A percentile compares a stretch with the other conserved stretches of the same genome.
Evolutionary conservation across 37 sponge, comb jelly and placozoan species (phyloP).

Genomic region (Chondrilla cf. caribensis): DNA sequence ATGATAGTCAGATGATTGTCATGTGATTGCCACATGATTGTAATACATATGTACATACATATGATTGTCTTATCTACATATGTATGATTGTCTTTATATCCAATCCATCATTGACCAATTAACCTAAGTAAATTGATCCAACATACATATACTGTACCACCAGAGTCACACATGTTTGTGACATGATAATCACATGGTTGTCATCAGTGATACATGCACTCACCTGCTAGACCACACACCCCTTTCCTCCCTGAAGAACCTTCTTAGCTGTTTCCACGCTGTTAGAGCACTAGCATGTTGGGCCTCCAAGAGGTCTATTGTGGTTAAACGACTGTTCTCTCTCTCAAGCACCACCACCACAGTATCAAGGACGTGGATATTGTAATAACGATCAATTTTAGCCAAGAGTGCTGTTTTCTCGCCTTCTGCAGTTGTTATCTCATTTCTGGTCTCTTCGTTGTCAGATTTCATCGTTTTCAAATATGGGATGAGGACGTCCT

Average conservation of each 20-base stretch:
- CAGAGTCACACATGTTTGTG: background rate
- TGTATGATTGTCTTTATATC: background rate
- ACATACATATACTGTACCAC: too few relatives aligned
- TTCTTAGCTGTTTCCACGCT: conserved; percentile 40
- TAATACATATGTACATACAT: background rate
- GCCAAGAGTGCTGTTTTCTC: background rate
- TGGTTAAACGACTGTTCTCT: conserved; percentile 21
- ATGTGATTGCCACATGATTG: background rate
- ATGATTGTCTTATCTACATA: background rate
- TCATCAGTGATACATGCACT: background rate
- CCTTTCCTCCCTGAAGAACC: conserved; percentile 71
- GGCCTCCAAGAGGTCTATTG: conserved; percentile 3
- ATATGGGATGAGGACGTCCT: background rate
- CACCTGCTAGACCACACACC: conserved; percentile 82
- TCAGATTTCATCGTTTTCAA: too few relatives aligned
- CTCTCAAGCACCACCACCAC: conserved; percentile 11
- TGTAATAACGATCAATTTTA: background rate
- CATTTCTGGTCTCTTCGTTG: too few relatives aligned
- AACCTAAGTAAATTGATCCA: too few relatives aligned
- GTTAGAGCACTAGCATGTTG: conserved; percentile 34
- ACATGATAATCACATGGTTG: background rate
- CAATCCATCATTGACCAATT: too few relatives aligned
- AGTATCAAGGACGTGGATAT: background rate
- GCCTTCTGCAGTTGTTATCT: too few relatives aligned
- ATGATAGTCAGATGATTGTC: background rate